These are phyloP conservation scores for Candoia aspera DNA, from an alignment of 2,113 vertebrate genomes.

Conservation along the genomic window DNA sequence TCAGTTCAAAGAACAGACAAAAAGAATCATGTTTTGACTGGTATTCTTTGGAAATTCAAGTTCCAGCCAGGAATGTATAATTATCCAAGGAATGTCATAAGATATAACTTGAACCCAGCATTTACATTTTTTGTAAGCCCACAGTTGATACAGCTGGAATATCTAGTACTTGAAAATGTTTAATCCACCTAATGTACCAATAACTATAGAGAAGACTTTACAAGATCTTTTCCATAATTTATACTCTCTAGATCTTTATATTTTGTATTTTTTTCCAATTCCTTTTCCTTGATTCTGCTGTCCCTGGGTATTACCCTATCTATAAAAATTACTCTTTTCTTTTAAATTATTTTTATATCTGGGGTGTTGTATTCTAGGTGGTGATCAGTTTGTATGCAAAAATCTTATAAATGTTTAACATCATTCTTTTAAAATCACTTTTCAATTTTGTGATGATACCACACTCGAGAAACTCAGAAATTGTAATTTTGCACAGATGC, in stretches of 20 bases:
- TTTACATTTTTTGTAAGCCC: too few relatives aligned
- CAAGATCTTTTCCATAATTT: background rate
- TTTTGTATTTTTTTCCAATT: background rate
- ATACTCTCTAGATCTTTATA: background rate
- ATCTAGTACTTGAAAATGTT: too few relatives aligned
- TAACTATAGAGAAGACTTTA: background rate
- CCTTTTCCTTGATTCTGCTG: background rate
- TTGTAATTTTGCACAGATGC: background rate
- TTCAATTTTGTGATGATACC: background rate
- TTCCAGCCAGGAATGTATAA: too few relatives aligned
- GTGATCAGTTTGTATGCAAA: background rate
- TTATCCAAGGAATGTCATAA: too few relatives aligned
- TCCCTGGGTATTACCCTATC: background rate
- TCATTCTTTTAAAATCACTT: background rate
- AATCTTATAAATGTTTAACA: background rate
- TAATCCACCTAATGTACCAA: too few relatives aligned
- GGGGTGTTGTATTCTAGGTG: background rate
- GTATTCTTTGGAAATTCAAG: too few relatives aligned
- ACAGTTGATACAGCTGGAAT: too few relatives aligned
- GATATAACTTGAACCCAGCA: too few relatives aligned
- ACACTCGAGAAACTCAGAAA: background rate
- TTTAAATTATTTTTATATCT: background rate
- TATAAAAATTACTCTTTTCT: background rate
- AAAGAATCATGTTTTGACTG: too few relatives aligned
- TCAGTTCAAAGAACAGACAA: too few relatives aligned